Conservation (phyloP, 2,113 vertebrate genomes). For the Macrotus californicus region DNA sequence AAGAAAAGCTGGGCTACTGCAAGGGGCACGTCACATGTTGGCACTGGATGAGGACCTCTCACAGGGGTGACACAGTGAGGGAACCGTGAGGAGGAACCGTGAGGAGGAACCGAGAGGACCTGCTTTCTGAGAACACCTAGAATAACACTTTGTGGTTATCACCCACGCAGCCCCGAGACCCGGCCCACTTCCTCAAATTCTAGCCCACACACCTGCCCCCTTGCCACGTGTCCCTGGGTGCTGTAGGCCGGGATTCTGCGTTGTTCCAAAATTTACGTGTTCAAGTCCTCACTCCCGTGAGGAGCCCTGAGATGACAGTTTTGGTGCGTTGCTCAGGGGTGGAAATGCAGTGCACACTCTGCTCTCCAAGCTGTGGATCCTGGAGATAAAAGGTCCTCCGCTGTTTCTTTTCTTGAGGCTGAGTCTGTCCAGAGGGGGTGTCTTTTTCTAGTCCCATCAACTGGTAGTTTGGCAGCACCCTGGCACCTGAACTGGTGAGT, state of each 20-base stretch:
- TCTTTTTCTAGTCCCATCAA: background rate
- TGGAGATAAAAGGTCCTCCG: background rate
- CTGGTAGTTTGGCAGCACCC: background rate
- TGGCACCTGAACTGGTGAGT: background rate
- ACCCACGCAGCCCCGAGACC: background rate
- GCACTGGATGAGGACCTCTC: background rate
- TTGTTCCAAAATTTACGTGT: no score
- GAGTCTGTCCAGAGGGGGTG: background rate
- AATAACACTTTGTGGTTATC: background rate
- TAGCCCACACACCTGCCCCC: background rate
- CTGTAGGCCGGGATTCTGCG: background rate
- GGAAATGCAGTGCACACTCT: background rate
- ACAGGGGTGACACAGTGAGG: background rate
- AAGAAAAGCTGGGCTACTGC: background rate
- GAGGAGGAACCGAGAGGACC: background rate
- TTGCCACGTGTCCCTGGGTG: background rate
- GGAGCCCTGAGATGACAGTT: background rate
- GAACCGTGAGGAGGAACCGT: rapidly evolving
- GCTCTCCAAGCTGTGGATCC: background rate
- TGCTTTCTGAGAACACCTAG: background rate
- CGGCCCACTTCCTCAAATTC: background rate
- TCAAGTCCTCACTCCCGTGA: background rate
- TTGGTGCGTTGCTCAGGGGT: background rate
- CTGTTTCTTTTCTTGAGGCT: background rate
- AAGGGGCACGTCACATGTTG: rapidly evolving